Percentiles rank a stretch among this genome's conserved stretches.
Conservation (phyloP, 1,140 invertebrate genomes). For the Sinonovacula constricta region DNA sequence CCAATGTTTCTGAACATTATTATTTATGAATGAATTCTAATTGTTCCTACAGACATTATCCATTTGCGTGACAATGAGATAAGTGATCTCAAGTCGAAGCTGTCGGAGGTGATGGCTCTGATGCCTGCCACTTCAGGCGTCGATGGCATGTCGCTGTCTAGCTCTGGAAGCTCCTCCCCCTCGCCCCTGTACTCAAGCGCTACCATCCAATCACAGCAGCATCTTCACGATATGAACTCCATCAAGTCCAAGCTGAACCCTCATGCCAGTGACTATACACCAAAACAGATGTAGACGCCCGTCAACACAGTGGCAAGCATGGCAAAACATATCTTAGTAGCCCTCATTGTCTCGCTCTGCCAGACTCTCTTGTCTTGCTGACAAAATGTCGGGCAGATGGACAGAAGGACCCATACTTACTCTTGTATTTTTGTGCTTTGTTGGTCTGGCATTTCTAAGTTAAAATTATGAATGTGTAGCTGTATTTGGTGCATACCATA, state of each 20-base stretch:
- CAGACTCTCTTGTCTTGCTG: too few relatives aligned
- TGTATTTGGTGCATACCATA: too few relatives aligned
- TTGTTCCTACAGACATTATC: conserved; percentile 86
- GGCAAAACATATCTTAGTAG: too few relatives aligned
- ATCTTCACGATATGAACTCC: conserved; percentile 61
- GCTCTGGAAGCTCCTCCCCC: conserved; percentile 65
- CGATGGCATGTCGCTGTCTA: conserved; percentile 70
- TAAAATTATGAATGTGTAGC: too few relatives aligned
- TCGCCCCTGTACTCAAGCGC: conserved; percentile 69
- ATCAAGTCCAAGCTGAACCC: conserved; percentile 88
- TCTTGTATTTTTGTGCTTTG: too few relatives aligned
- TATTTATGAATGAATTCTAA: too few relatives aligned
- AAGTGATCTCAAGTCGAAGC: conserved; percentile 91
- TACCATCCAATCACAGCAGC: conserved; percentile 11
- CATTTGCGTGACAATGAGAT: conserved; percentile 93
- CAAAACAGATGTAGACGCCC: conserved; percentile 74
- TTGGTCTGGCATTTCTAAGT: too few relatives aligned
- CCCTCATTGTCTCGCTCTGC: too few relatives aligned
- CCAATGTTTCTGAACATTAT: too few relatives aligned
- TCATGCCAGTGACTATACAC: conserved; percentile 94
- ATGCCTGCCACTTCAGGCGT: conserved; percentile 83
- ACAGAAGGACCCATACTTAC: too few relatives aligned
- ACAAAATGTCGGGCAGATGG: too few relatives aligned
- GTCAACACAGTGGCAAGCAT: too few relatives aligned
- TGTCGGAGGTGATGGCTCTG: conserved; percentile 92